These are phyloP conservation scores for Escarpia spicata DNA, from an alignment of 2,888 invertebrate genomes.

Conservation along the genomic window DNA sequence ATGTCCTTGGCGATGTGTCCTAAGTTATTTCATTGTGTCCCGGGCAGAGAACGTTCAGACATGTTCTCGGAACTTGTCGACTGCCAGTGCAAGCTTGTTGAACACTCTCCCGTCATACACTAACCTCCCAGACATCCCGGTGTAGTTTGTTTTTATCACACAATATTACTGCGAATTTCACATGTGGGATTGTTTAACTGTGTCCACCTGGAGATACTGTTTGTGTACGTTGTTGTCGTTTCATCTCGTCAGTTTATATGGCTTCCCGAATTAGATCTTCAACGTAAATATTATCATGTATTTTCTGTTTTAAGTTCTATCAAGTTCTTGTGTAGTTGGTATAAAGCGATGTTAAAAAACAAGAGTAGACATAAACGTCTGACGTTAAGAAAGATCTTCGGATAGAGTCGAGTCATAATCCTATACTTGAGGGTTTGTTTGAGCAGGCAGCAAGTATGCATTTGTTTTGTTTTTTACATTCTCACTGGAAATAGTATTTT, in stretches of 20 bases:
- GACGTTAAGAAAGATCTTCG: background rate
- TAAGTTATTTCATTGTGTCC: background rate
- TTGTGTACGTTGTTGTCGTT: background rate
- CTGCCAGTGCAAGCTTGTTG: constrained; percentile 1
- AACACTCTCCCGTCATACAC: background rate
- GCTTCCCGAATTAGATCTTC: background rate
- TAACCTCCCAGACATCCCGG: background rate
- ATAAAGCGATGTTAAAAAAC: background rate
- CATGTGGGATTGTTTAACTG: background rate
- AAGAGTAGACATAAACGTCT: background rate
- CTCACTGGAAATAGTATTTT: background rate
- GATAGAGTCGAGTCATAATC: background rate
- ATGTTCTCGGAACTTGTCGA: background rate
- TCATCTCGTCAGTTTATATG: background rate
- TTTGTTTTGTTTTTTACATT: constrained; percentile 6
- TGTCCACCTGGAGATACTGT: background rate
- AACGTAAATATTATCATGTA: background rate
- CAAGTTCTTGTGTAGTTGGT: background rate
- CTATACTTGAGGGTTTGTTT: background rate
- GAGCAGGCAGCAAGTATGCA: background rate
- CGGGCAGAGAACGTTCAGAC: background rate
- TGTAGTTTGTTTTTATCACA: background rate
- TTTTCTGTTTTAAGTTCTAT: background rate
- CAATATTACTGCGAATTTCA: background rate
- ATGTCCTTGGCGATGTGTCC: background rate